A percentile compares a stretch with the other conserved stretches of the same genome.
These are phyloP conservation scores for Scomberomorus guttatus DNA, from an alignment of 2,797 vertebrate species.

Conservation along the genomic window DNA sequence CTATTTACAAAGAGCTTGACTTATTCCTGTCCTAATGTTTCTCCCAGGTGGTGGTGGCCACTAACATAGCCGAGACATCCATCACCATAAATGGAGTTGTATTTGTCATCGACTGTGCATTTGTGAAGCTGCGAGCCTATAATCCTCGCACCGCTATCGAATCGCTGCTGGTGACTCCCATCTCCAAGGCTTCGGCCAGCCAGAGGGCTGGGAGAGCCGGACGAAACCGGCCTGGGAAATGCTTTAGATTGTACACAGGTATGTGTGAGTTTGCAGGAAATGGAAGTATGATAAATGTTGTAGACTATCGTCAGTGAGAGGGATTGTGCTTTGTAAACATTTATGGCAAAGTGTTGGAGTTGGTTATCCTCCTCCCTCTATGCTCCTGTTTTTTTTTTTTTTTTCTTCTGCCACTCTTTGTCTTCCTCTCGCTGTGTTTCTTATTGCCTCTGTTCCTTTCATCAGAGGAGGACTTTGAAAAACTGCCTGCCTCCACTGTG, in stretches of 20 bases:
- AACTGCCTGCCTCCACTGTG: slow-evolving; percentile 92
- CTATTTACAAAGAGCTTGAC: neutral
- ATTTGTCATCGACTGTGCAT: slow-evolving; percentile 97
- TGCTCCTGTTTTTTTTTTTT: slow-evolving; percentile 4
- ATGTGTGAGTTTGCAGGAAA: slow-evolving; percentile 25
- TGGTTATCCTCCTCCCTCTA: neutral
- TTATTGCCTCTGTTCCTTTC: slow-evolving; percentile 41
- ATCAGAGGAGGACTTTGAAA: slow-evolving; percentile 97
- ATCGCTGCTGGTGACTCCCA: slow-evolving; percentile 95
- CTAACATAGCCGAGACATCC: slow-evolving; percentile 97
- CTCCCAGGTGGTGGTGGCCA: slow-evolving; percentile 94
- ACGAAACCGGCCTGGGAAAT: slow-evolving; percentile 94
- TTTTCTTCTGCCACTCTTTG: slow-evolving; percentile 11
- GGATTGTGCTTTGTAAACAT: slow-evolving; percentile 4
- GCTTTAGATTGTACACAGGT: slow-evolving; percentile 97
- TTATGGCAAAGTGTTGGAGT: slow-evolving; percentile 6
- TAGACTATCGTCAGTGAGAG: neutral
- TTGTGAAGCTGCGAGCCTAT: slow-evolving; percentile 96
- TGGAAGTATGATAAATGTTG: neutral
- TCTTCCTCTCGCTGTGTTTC: slow-evolving; percentile 10
- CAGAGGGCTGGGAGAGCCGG: slow-evolving; percentile 96
- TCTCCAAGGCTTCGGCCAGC: slow-evolving; percentile 96
- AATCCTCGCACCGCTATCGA: slow-evolving; percentile 95
- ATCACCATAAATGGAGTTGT: slow-evolving; percentile 94
- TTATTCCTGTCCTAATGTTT: neutral